These are phyloP conservation scores for Sitta carolinensis DNA, from an alignment of 2,797 vertebrate genomes.

Conservation along the genomic window DNA sequence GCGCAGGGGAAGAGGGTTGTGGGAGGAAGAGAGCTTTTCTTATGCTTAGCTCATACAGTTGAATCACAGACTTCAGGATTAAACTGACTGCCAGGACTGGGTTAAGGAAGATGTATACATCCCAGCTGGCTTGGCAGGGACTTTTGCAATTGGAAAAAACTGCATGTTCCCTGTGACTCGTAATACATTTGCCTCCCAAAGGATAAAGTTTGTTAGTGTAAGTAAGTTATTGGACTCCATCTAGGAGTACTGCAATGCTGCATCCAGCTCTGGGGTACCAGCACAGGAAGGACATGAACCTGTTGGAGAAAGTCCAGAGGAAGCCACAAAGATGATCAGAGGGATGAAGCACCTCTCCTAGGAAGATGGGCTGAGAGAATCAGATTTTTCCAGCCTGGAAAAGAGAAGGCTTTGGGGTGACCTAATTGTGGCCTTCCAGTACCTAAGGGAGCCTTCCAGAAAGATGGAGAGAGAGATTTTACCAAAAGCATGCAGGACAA, in stretches of 20 bases:
- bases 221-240: neutral
- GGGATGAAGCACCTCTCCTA: neutral
- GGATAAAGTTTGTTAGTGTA: neutral
- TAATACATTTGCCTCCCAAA: neutral
- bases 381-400: neutral
- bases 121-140: neutral
- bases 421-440: neutral
- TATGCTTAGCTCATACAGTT: neutral
- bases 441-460: neutral
- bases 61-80: neutral
- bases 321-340: neutral
- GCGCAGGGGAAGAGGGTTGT: neutral
- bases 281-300: neutral
- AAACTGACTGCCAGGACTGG: neutral
- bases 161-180: neutral
- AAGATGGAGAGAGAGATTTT: neutral
- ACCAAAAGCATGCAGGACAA: neutral
- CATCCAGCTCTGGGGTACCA: neutral
- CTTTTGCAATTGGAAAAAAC: neutral
- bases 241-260: neutral
- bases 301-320: neutral
- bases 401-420: neutral
- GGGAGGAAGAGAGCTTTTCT: neutral
- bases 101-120: neutral
- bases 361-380: neutral